Percentiles rank a stretch among this genome's conserved stretches.
Conservation (phyloP, 2,113 vertebrate genomes). For the Sminthopsis crassicaudata region DNA sequence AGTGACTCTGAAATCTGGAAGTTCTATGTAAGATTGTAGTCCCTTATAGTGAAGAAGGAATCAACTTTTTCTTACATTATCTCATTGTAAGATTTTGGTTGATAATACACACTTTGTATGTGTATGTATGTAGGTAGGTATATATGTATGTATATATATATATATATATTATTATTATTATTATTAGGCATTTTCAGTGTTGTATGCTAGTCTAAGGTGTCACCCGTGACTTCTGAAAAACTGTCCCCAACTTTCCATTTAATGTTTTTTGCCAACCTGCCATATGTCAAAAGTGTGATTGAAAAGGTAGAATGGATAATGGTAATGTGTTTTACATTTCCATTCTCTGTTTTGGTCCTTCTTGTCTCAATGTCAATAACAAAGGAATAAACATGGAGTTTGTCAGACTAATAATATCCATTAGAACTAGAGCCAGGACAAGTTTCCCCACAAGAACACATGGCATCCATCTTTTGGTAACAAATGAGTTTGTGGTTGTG, state of each 20-base stretch:
- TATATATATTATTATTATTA: too few relatives aligned
- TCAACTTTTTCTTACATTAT: not conserved
- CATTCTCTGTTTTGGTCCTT: not conserved
- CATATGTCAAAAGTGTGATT: not conserved
- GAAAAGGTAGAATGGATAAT: not conserved
- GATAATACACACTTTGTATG: too few relatives aligned
- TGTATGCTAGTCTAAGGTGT: not conserved
- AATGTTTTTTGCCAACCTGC: not conserved
- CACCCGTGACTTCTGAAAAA: not conserved
- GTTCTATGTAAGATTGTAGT: not conserved
- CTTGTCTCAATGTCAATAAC: constrained; percentile 18
- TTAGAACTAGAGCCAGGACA: constrained; percentile 40
- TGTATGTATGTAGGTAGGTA: too few relatives aligned
- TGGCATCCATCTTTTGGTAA: not conserved
- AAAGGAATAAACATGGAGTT: constrained; percentile 73
- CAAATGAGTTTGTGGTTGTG: constrained; percentile 7
- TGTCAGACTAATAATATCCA: constrained; percentile 64
- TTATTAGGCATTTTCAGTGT: not conserved
- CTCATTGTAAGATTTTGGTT: not conserved
- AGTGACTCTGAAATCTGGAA: not conserved
- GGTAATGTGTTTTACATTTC: not conserved
- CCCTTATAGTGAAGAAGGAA: not conserved
- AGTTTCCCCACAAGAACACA: constrained; percentile 44
- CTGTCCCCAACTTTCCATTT: not conserved
- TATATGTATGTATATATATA: too few relatives aligned